Evolutionary conservation across 2,113 vertebrate genomes (phyloP).

Genomic region (Synodontis membranacea): DNA sequence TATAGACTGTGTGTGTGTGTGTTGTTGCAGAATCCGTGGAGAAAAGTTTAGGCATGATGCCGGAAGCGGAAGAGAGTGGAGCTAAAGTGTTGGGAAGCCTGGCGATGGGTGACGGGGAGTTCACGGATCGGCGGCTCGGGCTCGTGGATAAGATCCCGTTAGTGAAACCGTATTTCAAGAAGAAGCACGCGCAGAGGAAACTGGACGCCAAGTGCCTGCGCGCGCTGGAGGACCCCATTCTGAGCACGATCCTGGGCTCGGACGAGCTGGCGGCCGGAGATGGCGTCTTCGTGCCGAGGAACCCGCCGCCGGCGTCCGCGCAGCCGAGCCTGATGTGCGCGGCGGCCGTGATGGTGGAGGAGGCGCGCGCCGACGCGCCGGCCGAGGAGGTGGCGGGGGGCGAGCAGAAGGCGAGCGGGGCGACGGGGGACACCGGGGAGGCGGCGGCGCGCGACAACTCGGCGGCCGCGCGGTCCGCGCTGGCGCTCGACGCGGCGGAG

Average conservation of each 20-base stretch:
- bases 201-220: constrained; percentile 84
- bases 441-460: constrained; percentile 58
- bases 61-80: constrained; percentile 68
- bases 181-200: constrained; percentile 87
- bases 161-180: constrained; percentile 95
- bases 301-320: constrained; percentile 65
- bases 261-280: constrained; percentile 79
- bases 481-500: constrained; percentile 74
- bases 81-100: constrained; percentile 67
- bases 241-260: constrained; percentile 84
- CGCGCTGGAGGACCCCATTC: constrained; percentile 84
- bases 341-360: constrained; percentile 74
- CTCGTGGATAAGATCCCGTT: constrained; percentile 86
- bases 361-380: constrained; percentile 58
- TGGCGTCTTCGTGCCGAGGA: constrained; percentile 85
- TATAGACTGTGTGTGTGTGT: not conserved
- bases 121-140: constrained; percentile 75
- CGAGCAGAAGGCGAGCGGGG: constrained; percentile 62
- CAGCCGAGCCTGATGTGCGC: constrained; percentile 72
- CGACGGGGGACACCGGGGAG: constrained; percentile 35
- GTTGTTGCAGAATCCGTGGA: constrained; percentile 64
- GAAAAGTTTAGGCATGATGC: constrained; percentile 76
- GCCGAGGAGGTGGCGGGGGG: constrained; percentile 66
- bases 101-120: constrained; percentile 71
- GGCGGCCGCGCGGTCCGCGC: constrained; percentile 67